Conservation (phyloP, 2,797 vertebrate genomes). For the Nyctibius grandis region DNA sequence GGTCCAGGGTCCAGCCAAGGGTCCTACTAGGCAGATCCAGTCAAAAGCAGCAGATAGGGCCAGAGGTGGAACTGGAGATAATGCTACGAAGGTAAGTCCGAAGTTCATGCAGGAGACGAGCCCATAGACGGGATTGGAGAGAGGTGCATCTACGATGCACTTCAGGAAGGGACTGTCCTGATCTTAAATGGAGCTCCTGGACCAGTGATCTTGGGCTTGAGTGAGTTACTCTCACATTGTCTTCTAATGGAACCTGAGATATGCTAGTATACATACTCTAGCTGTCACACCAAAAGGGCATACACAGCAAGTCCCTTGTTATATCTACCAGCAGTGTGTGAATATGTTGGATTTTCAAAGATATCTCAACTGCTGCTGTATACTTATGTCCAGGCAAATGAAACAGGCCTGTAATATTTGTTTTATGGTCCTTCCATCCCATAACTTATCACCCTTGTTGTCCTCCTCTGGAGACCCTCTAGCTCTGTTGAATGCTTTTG, state of each 20-base stretch:
- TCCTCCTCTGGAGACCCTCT: neutral
- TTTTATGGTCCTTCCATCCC: neutral
- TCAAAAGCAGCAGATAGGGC: neutral
- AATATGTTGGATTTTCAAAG: neutral
- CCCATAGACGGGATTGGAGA: neutral
- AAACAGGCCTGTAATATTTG: neutral
- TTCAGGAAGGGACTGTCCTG: neutral
- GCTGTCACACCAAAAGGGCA: neutral
- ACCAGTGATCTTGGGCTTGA: neutral
- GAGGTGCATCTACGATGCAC: neutral
- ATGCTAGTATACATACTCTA: neutral
- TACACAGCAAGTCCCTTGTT: neutral
- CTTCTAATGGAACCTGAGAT: neutral
- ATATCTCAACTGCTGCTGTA: neutral
- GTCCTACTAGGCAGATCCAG: neutral
- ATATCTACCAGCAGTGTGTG: neutral
- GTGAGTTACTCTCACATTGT: neutral
- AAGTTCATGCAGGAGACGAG: neutral
- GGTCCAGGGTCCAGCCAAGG: neutral
- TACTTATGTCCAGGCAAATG: neutral
- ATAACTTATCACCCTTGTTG: neutral
- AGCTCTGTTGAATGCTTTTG: neutral
- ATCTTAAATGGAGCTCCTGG: neutral
- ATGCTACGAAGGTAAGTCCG: neutral
- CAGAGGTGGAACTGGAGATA: neutral